Evolutionary conservation across 92 coral and sea anemone species (phyloP), one percentile per base, ranked within the genome.

Genomic region (Muricea muricata): DNA sequence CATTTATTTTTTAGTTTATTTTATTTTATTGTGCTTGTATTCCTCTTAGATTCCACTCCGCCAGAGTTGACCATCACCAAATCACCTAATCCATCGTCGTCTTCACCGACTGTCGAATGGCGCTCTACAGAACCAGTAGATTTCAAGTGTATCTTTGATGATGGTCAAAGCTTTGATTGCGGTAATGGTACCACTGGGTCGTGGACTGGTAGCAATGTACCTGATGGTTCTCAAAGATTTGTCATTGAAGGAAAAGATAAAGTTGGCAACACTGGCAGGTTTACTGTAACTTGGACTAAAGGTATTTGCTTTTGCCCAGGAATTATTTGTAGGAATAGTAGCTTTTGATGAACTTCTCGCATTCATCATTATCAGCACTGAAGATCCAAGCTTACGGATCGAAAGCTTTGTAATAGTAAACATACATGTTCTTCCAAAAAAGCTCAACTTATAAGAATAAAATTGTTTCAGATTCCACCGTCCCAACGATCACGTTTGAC

Each of bases 91-190:
- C 34, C 54, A 28, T n/a, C 37, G 14, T 78, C 83, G 10, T 78
- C 83, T 13, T 32, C 1, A 13, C 83, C 83, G 8, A 78, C 46
- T 3, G 17, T 77, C 24, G 33, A 23, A 56, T 77, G 69, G 69
- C 8, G 11, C 0, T 56, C 83, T 18, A 28, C 83, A 6, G 83
- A 78, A 63, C 48, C 33, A 32, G 83, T 78, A 10, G 15, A 35
- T 2, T 78, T 78, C 35, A 21, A 56, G 54, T 78, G 83, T 37
- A 29, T 55, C n/a, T 65, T 56, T 32, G 83, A 78, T 65, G 71
- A 78, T 45, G 83, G 46, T 31, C 13, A 17, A 21, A 18, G 8
- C 7, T 13, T 35, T 34, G 46, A 25, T 56, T 78, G 83, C 17
- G 83, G 83, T 12, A 45, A 57, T 0, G 83, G 83, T 35, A 57